phyloP scores from a whole-genome alignment of 2,888 invertebrate species.

The Tridacna gigas region DNA sequence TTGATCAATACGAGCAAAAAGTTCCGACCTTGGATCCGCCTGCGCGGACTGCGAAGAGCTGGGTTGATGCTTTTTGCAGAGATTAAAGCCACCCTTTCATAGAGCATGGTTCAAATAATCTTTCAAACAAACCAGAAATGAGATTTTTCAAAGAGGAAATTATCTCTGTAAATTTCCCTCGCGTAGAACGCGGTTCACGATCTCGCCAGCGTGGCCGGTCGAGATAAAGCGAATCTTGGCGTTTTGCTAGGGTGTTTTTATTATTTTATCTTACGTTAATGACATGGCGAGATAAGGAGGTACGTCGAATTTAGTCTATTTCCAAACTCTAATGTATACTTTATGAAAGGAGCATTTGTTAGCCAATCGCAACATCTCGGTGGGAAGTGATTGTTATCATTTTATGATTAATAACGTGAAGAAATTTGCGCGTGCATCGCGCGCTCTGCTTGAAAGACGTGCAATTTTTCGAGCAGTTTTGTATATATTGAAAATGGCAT shows the following conservation, averaged over 20 bases:
- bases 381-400: conserved; percentile 56
- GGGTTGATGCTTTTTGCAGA: too few species aligned
- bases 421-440: conserved; percentile 58
- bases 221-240: conserved; percentile 32
- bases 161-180: background rate
- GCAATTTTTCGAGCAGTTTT: background rate
- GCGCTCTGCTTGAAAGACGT: conserved; percentile 54
- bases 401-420: conserved; percentile 56
- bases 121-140: conserved; percentile 23
- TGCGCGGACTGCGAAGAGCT: too few species aligned
- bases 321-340: conserved; percentile 36
- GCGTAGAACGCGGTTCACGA: conserved; percentile 26
- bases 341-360: conserved; percentile 64
- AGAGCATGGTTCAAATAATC: background rate
- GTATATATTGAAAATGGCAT: background rate
- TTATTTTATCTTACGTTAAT: conserved; percentile 47
- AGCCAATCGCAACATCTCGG: conserved; percentile 32
- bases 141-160: conserved; percentile 13
- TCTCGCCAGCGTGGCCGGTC: conserved; percentile 36
- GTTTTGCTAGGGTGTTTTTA: conserved; percentile 17
- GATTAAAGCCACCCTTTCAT: too few species aligned
- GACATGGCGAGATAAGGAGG: conserved; percentile 32
- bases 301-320: conserved; percentile 33
- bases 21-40: too few species aligned
- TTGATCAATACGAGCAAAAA: too few species aligned